Base-by-base conservation (phyloP, 2,113 vertebrate genomes). In the Baryphthengus martii region DNA sequence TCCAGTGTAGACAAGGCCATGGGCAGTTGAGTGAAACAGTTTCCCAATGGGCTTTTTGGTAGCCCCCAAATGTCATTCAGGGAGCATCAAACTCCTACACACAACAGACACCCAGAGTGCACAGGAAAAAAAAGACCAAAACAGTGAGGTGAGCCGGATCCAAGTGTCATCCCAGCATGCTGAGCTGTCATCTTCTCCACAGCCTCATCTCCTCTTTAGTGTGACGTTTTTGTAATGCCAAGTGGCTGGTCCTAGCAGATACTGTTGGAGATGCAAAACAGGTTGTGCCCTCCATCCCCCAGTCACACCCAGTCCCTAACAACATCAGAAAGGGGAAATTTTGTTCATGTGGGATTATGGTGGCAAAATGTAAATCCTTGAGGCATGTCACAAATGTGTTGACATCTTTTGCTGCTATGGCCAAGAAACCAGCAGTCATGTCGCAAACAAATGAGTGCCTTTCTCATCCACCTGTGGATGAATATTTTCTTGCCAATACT, bases 281-380 rank as follows among this genome's bases (percentile, higher is more conserved):
- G 28, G 11, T 33, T 29, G 14, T 35, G 13, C 14, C 14, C 4
- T 4, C 6, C 3, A 7, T 16, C 6, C 5, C 10, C 1, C 0
- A 1, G 15, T 55, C 39, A 40, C 7, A 21, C 5, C 3, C 20
- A 35, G 8, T 7, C 45, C 26, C 28, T 44, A 81, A 7, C 1
- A 63, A 26, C 11, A 15, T 5, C 44, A 68, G 25, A 37, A 56
- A 68, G 17, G 17, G 11, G 11, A 65, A 24, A 44, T 40, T 65
- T 52, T 72, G 2, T 14, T 76, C 11, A 1, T 33, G 3, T 62
- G 19, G 21, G 24, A 1, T 53, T 53, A 13, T 10, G 24, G 11
- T 53, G 62, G 21, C 25, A 86, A 74, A 86, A 6, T 13, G 9
- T 8, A 56, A 44, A 24, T 44, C 73, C 70, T 0, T 84, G 37